A percentile compares a stretch with the other conserved stretches of the same genome.
Evolutionary conservation across 2,797 vertebrate genomes (phyloP).

Genomic region (Melanotaenia maccullochi): DNA sequence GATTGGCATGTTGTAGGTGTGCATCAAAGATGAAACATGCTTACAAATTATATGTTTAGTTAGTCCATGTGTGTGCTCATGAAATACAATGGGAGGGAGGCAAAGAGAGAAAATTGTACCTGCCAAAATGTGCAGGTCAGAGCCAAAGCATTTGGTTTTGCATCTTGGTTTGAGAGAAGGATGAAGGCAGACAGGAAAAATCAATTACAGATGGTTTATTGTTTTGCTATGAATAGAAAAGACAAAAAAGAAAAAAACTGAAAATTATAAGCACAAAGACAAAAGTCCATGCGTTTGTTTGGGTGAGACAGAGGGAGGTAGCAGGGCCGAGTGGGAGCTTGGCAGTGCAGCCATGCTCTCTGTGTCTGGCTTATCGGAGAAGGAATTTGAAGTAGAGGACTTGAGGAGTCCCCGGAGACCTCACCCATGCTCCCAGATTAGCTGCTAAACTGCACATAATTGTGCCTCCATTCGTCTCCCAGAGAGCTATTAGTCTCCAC

Average conservation of each 20-base stretch:
- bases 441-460: slow-evolving; percentile 95
- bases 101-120: slow-evolving; percentile 49
- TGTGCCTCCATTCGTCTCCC: slow-evolving; percentile 91
- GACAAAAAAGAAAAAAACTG: slow-evolving; percentile 5
- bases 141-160: slow-evolving; percentile 47
- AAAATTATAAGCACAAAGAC: not conserved
- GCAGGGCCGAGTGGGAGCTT: slow-evolving; percentile 63
- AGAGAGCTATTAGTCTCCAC: slow-evolving; percentile 92
- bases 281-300: slow-evolving; percentile 31
- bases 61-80: slow-evolving; percentile 34
- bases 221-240: slow-evolving; percentile 22
- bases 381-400: slow-evolving; percentile 93
- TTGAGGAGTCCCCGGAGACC: slow-evolving; percentile 91
- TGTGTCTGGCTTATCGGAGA: slow-evolving; percentile 88
- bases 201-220: slow-evolving; percentile 14
- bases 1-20: slow-evolving; percentile 43
- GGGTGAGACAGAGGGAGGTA: slow-evolving; percentile 34
- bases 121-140: slow-evolving; percentile 54
- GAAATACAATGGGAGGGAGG: slow-evolving; percentile 25
- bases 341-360: slow-evolving; percentile 79
- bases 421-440: slow-evolving; percentile 92
- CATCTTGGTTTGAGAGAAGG: slow-evolving; percentile 28
- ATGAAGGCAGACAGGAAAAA: slow-evolving; percentile 11
- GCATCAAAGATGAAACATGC: slow-evolving; percentile 44
- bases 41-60: slow-evolving; percentile 47